Percentiles rank a stretch among this genome's conserved stretches.
Conservation (phyloP, 1,140 invertebrate genomes). For the Drosophila quadrilineata region DNA sequence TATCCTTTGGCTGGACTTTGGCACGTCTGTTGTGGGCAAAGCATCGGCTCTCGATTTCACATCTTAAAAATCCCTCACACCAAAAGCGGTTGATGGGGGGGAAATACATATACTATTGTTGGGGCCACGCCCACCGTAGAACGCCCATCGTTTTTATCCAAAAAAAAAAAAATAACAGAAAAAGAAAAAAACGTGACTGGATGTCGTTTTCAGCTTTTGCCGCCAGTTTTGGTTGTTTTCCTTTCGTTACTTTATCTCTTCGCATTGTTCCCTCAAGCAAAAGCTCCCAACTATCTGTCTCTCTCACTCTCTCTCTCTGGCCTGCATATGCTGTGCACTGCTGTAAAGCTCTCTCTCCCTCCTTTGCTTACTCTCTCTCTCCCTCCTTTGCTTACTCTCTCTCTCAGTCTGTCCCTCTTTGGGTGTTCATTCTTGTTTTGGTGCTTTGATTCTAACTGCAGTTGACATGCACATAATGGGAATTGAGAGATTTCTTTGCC, state of each 20-base stretch:
- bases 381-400: not conserved
- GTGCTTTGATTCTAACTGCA: constrained; percentile 75
- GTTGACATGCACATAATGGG: constrained; percentile 79
- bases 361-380: not conserved
- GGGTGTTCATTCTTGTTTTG: constrained; percentile 43
- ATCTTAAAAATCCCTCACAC: constrained; percentile 28
- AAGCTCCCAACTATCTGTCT: not conserved
- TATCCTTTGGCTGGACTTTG: constrained; percentile 55
- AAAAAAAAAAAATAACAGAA: too few species aligned
- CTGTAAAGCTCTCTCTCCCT: constrained; percentile 2
- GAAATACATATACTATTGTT: constrained; percentile 17
- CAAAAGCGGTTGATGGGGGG: constrained; percentile 7
- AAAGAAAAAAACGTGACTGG: constrained; percentile 70
- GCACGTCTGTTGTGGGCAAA: constrained; percentile 53
- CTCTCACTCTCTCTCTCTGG: not conserved
- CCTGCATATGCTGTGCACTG: not conserved
- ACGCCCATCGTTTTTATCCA: constrained; percentile 48
- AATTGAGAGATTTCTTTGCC: constrained; percentile 70
- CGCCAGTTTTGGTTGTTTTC: constrained; percentile 32
- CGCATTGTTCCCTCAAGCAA: constrained; percentile 37
- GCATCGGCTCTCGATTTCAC: constrained; percentile 62
- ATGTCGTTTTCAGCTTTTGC: constrained; percentile 69
- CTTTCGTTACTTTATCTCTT: constrained; percentile 50
- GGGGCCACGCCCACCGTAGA: constrained; percentile 18
- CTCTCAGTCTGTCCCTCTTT: constrained; percentile 7